Evolutionary conservation across 2,113 vertebrate genomes (phyloP).

Genomic region (Zosterops hypoxanthus): DNA sequence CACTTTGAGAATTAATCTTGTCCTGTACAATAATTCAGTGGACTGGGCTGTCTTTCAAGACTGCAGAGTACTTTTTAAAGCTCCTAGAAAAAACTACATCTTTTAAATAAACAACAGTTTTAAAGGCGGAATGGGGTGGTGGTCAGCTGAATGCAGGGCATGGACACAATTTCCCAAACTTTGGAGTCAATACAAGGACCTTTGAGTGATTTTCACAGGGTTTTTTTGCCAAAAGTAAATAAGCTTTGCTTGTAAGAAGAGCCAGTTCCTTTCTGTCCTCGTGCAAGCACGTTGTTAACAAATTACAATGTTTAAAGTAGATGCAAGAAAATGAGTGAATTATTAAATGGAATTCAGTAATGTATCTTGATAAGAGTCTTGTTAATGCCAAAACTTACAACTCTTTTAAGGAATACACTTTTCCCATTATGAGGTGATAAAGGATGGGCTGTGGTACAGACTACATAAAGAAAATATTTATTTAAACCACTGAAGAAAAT

Average conservation of each 20-base stretch:
- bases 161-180: not conserved
- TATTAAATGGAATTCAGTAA: not conserved
- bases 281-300: not conserved
- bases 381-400: not conserved
- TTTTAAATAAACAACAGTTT: not conserved
- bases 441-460: not conserved
- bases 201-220: not conserved
- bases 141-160: not conserved
- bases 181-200: not conserved
- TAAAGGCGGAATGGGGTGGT: not conserved
- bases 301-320: not conserved
- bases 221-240: not conserved
- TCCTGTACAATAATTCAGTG: not conserved
- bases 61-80: not conserved
- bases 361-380: no score
- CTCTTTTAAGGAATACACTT: not conserved
- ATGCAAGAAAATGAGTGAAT: not conserved
- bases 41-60: not conserved
- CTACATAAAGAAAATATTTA: not conserved
- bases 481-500: not conserved
- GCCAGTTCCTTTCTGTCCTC: not conserved
- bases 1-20: conserved; percentile 6
- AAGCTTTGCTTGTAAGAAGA: not conserved
- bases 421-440: not conserved
- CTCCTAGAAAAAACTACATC: not conserved